Conservation (phyloP, 2,888 invertebrate genomes). For the Odontothrips loti region DNA sequence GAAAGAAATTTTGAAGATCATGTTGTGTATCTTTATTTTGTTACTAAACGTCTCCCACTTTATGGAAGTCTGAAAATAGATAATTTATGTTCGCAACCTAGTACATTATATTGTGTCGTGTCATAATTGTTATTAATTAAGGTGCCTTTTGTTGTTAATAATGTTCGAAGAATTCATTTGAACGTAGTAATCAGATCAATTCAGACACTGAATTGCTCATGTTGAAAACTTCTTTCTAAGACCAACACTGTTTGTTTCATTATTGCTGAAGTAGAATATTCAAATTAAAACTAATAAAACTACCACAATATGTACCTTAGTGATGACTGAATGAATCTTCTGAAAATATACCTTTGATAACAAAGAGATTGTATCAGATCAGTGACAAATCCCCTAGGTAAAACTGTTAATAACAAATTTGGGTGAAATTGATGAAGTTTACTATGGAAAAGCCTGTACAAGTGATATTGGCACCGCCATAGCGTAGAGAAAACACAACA, state of each 20-base stretch:
- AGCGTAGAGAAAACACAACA: not conserved
- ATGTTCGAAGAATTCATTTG: not conserved
- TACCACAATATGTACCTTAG: not conserved
- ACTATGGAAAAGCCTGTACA: not conserved
- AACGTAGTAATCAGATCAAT: not conserved
- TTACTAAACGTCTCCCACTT: conserved; percentile 11
- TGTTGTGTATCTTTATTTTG: conserved; percentile 17
- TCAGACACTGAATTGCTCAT: not conserved
- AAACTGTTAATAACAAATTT: not conserved
- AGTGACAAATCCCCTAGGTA: not conserved
- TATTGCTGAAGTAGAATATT: not conserved
- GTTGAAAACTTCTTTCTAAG: not conserved
- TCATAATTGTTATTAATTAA: not conserved
- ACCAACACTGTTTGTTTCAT: not conserved
- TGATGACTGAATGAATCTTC: not conserved
- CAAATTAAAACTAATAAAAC: not conserved
- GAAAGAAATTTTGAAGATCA: not conserved
- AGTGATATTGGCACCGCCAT: not conserved
- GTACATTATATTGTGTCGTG: not conserved
- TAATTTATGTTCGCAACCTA: not conserved
- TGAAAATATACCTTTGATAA: not conserved
- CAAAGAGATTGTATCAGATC: not conserved
- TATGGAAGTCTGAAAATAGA: conserved; percentile 11
- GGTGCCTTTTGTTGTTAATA: conserved; percentile 14
- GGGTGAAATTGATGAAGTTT: not conserved